A percentile compares a stretch with the other conserved stretches of the same genome.
phyloP scores from a whole-genome alignment of 1,140 invertebrate species.

The Papilio glaucus region DNA sequence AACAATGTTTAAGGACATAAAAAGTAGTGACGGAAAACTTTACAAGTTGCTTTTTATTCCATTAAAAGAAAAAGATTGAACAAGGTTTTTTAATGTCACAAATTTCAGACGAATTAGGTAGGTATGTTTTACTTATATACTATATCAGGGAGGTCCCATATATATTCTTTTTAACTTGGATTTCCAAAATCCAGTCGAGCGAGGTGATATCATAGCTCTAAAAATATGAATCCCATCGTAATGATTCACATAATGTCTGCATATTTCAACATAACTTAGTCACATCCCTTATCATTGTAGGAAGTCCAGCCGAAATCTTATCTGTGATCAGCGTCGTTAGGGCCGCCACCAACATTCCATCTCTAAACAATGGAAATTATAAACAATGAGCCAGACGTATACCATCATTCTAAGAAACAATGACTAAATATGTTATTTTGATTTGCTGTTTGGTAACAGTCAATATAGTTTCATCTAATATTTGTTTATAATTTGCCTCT shows the following conservation, averaged over 20 bases:
- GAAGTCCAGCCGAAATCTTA: constrained; percentile 42
- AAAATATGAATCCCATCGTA: neutral
- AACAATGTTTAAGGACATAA: neutral
- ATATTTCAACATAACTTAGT: neutral
- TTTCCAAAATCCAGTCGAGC: neutral
- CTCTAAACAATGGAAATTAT: constrained; percentile 34
- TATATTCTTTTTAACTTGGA: too few relatives aligned
- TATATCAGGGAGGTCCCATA: too few relatives aligned
- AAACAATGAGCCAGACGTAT: constrained; percentile 14
- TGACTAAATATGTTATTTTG: constrained; percentile 1
- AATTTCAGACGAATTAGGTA: too few relatives aligned
- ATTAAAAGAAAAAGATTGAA: too few relatives aligned
- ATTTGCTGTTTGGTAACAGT: neutral
- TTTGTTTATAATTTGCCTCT: constrained; percentile 17
- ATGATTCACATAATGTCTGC: neutral
- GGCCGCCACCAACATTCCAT: constrained; percentile 36
- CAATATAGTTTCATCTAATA: neutral
- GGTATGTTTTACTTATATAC: too few relatives aligned
- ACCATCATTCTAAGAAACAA: constrained; percentile 9
- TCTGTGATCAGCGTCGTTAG: constrained; percentile 31
- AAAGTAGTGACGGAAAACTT: too few relatives aligned
- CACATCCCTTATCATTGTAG: constrained; percentile 43
- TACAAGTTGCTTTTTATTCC: too few relatives aligned
- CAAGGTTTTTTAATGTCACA: too few relatives aligned
- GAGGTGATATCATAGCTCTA: neutral